Evolutionary conservation across 2,888 invertebrate species (phyloP), one percentile per base, ranked within the genome.

Genomic region (Lucinisca nassula): DNA sequence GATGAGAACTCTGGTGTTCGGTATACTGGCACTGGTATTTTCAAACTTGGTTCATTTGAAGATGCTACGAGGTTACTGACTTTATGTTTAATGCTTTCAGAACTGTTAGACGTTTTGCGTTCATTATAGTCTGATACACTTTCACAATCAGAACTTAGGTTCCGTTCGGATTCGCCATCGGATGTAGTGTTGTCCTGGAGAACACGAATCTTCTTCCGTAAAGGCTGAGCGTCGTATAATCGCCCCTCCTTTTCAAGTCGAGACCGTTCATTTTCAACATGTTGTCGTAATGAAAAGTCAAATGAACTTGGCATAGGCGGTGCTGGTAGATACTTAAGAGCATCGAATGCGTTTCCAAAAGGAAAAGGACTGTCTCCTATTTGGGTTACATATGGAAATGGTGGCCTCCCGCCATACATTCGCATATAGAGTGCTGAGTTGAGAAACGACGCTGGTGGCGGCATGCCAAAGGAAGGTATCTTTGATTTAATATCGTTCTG

Each of bases 371-470:
- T 82, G 12, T 87, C 88, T 32, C 91, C 92, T 30, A 94, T 51
- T 6, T 92, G 91, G 10, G 94, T 93, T 75, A 92, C 93, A 76
- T 94, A 91, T 55, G 95, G 93, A 77, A 92, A 92, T 4, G 93
- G 79, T 24, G 95, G 93, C 21, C 94, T 84, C 61, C 27, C 79
- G 67, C 85, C 91, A 81, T 93, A 93, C 80, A 95, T 84, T 75
- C 91, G 88, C 93, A 93, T 93, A 76, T 93, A 93, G 1, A 93
- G 73, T 0, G 93, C 90, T 17, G 93, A 90, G 32, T 92, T 92
- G 49, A 92, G 74, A 10, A 91, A 82, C n/a, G 88, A 72, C 6
- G 90, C 51, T 35, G 78, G 89, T 38, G 87, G 78, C 17, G 86
- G 77, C 32, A 84, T 78, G 55, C 79, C 90, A 61, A 73, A 82